phyloP scores from a whole-genome alignment of 2,888 invertebrate genomes.

The Diabrotica balteata region DNA sequence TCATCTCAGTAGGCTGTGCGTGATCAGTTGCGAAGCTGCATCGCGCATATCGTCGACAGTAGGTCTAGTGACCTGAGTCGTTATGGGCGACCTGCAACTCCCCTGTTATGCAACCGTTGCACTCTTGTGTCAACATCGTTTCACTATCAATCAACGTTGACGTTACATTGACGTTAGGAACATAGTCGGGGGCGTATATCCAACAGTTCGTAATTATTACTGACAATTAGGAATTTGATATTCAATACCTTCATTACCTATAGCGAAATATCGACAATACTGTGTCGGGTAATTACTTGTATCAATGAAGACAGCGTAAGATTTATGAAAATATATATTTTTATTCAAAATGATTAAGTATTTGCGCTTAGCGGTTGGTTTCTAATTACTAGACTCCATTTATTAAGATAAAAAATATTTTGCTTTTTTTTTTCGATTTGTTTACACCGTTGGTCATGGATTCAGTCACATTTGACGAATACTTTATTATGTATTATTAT shows the following conservation, averaged over 20 bases:
- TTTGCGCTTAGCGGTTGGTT: background rate
- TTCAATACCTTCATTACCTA: slow-evolving; percentile 38
- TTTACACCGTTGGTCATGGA: too few species aligned
- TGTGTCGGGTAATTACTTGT: slow-evolving; percentile 30
- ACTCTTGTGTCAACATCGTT: slow-evolving; percentile 51
- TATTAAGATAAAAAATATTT: too few species aligned
- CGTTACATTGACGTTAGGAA: slow-evolving; percentile 28
- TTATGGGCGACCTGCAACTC: slow-evolving; percentile 53
- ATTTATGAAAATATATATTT: slow-evolving; percentile 23
- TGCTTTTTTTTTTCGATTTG: too few species aligned
- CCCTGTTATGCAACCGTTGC: slow-evolving; percentile 54
- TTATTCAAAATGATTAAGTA: slow-evolving; percentile 14
- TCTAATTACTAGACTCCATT: too few species aligned
- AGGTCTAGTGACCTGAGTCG: slow-evolving; percentile 54
- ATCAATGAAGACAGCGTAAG: slow-evolving; percentile 18
- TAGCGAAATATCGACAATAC: slow-evolving; percentile 35
- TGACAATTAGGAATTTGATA: slow-evolving; percentile 36
- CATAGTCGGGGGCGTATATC: slow-evolving; percentile 30
- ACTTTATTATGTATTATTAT: too few species aligned
- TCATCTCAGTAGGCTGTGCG: slow-evolving; percentile 43
- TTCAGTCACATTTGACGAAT: too few species aligned
- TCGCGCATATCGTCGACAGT: slow-evolving; percentile 43
- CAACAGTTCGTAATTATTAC: slow-evolving; percentile 34
- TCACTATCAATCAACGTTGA: slow-evolving; percentile 44
- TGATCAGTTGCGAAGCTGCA: slow-evolving; percentile 50